Conservation (phyloP, 2,113 vertebrate species). For the Dromas ardeola region DNA sequence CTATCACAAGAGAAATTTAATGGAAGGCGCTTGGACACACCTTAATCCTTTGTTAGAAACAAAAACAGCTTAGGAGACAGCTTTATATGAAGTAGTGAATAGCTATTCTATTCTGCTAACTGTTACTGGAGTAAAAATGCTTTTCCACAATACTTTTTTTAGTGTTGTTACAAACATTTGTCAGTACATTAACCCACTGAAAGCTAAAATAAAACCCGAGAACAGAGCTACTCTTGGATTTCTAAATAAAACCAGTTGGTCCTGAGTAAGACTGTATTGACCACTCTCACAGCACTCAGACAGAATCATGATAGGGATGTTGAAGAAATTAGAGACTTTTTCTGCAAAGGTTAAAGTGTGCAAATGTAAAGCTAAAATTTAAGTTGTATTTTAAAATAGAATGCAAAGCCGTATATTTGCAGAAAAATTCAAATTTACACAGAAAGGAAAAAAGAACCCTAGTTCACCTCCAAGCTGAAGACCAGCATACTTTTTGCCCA, state of each 20-base stretch:
- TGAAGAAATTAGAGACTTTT: not conserved
- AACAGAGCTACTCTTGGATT: not conserved
- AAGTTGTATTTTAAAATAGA: not conserved
- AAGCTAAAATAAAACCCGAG: not conserved
- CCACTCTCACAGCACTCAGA: not conserved
- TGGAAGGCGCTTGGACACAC: not conserved
- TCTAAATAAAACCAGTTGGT: not conserved
- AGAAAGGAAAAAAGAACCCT: not conserved
- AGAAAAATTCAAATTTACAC: not conserved
- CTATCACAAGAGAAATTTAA: not conserved
- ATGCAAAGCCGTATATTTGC: not conserved
- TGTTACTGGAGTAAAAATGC: not conserved
- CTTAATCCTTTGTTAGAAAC: constrained; percentile 12
- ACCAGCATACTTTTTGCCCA: not conserved
- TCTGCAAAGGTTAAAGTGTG: not conserved
- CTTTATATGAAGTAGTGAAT: not conserved
- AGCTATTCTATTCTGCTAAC: not conserved
- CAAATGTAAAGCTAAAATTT: not conserved
- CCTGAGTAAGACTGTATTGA: not conserved
- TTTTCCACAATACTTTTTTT: not conserved
- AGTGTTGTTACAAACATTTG: not conserved
- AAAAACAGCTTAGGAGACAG: not conserved
- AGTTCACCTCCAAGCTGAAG: not conserved
- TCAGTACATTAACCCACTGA: not conserved
- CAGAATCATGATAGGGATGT: not conserved